phyloP scores from a whole-genome alignment of 2,888 invertebrate species.

The Caenorhabditis sp. region DNA sequence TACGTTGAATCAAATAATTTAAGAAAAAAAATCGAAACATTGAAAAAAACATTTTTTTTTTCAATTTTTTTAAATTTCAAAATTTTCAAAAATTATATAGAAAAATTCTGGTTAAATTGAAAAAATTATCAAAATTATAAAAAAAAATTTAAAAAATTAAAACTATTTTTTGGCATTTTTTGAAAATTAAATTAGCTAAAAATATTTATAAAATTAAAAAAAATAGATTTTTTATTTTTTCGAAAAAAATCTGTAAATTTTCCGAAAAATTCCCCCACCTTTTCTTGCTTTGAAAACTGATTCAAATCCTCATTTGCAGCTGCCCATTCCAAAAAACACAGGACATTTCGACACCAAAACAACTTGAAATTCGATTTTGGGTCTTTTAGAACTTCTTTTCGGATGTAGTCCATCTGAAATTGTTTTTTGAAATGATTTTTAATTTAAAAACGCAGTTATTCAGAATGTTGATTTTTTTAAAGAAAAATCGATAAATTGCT shows the following conservation, averaged over 20 bases:
- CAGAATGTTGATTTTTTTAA: too few species aligned
- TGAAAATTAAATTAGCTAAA: too few species aligned
- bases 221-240: background rate
- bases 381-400: conserved; percentile 22
- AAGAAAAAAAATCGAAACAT: too few species aligned
- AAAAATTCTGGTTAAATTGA: too few species aligned
- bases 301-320: conserved; percentile 30
- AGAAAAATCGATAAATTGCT: too few species aligned
- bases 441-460: too few species aligned
- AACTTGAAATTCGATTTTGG: conserved; percentile 26
- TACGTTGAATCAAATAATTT: too few species aligned
- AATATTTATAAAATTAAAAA: too few species aligned
- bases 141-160: too few species aligned
- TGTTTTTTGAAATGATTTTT: too few species aligned
- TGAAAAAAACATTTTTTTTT: background rate
- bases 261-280: conserved; percentile 11
- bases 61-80: background rate
- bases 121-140: too few species aligned
- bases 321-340: conserved; percentile 39
- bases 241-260: background rate
- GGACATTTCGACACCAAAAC: conserved; percentile 51
- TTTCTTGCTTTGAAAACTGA: conserved; percentile 27
- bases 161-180: too few species aligned
- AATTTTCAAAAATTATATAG: conserved; percentile 6
- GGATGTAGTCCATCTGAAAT: conserved; percentile 41